These are phyloP conservation scores for Litoditis marina DNA, from an alignment of 2,888 invertebrate species.

Conservation along the genomic window DNA sequence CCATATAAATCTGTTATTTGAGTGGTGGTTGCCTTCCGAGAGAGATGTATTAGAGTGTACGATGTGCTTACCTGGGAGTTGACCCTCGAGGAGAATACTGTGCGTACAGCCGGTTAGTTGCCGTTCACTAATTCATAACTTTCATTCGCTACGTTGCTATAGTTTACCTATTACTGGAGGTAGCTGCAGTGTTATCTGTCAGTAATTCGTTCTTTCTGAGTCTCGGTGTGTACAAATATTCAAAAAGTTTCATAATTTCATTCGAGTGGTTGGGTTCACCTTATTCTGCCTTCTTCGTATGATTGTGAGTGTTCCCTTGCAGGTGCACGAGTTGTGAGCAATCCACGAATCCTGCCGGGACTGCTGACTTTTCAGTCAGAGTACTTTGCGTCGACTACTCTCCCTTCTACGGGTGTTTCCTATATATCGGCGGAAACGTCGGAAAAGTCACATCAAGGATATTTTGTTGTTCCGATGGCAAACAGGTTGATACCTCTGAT, in stretches of 20 bases:
- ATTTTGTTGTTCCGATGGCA: slow-evolving; percentile 24
- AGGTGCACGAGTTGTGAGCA: slow-evolving; percentile 19
- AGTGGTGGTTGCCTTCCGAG: slow-evolving; percentile 30
- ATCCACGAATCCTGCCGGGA: slow-evolving; percentile 19
- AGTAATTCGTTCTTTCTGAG: too few relatives aligned
- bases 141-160: too few relatives aligned
- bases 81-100: slow-evolving; percentile 23
- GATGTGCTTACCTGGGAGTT: slow-evolving; percentile 20
- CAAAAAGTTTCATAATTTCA: too few relatives aligned
- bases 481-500: slow-evolving; percentile 12
- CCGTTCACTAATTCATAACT: neutral
- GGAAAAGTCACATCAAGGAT: slow-evolving; percentile 9
- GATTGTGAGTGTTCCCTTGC: too few relatives aligned
- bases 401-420: slow-evolving; percentile 15
- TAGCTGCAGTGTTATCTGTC: too few relatives aligned
- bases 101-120: slow-evolving; percentile 24
- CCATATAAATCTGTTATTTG: slow-evolving; percentile 3
- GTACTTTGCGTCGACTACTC: slow-evolving; percentile 11
- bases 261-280: too few relatives aligned
- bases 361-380: slow-evolving; percentile 32
- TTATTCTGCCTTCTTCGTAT: too few relatives aligned
- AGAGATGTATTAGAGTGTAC: slow-evolving; percentile 22
- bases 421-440: slow-evolving; percentile 20
- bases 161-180: too few relatives aligned
- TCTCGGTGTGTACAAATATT: too few relatives aligned